Evolutionary conservation across 2,113 vertebrate species (phyloP), one percentile per base, ranked within the genome.

Genomic region (Anas platyrhynchos): DNA sequence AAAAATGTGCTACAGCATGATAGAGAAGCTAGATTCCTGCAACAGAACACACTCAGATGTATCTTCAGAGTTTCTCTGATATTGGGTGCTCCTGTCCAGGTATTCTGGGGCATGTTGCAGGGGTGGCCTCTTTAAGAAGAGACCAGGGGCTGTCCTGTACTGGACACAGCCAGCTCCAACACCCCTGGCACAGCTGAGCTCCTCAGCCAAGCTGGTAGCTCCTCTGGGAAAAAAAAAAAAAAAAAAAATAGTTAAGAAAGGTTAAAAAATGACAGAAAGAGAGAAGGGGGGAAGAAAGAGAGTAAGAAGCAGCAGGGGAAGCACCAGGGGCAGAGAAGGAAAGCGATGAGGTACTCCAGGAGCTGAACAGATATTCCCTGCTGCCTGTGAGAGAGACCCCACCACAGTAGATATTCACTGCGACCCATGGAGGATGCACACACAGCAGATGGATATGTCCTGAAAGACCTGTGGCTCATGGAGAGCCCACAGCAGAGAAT

Each of bases 121-220:
- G 1, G 1, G 18, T 46, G 22, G 13, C 4, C 6, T 13, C 21
- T 63, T 10, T 22, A 21, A 67, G 15, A n/a, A 29, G 29, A 43
- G 13, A 23, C 22, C 27, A 34, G 21, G 13, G 12, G 13, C 41
- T 52, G 11, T 9, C 10, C 29, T 0, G 0, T 32, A 20, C 56
- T 55, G 43, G 4, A 41, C 6, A 31, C 5, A 56, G 29, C 4
- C 0, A 1, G 4, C 32, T 73, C 14, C 73, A 75, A 31, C 11
- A 21, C 11, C 36, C 61, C 16, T 36, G 27, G 16, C 36, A 29
- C 62, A 65, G 62, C 17, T 41, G 36, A 65, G 36, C 16, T 41
- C 26, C 36, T 38, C 62, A 65, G 62, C 15, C 25, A 65, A 29
- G 16, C 38, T 41, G 26, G 26, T 29, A 26, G 38, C 26, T 18